phyloP scores from a whole-genome alignment of 1,140 invertebrate species.

The Diprion similis region DNA sequence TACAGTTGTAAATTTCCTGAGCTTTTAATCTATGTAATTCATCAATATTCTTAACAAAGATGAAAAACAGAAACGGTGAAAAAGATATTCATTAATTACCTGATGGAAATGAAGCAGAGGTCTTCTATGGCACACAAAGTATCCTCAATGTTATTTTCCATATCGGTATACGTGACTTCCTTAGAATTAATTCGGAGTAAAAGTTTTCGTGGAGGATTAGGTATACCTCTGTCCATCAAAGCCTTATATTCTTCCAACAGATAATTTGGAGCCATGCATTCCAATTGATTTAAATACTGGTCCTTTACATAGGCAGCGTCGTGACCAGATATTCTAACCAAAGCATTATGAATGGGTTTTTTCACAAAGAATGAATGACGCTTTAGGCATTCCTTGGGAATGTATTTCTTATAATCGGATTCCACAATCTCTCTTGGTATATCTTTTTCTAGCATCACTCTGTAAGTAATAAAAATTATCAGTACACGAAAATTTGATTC shows the following conservation, averaged over 20 bases:
- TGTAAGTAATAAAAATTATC: conserved; percentile 35
- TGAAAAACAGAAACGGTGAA: conserved; percentile 1
- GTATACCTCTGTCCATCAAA: conserved; percentile 64
- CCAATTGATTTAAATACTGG: conserved; percentile 79
- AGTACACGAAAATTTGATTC: neutral
- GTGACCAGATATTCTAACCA: conserved; percentile 68
- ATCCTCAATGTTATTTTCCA: conserved; percentile 54
- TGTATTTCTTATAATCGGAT: conserved; percentile 80
- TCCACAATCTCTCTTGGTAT: conserved; percentile 70
- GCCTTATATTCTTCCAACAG: conserved; percentile 79
- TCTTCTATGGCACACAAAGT: conserved; percentile 83
- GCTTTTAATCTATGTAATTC: neutral
- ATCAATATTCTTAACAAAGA: conserved; percentile 1
- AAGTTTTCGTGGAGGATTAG: conserved; percentile 51
- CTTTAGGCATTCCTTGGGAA: conserved; percentile 79
- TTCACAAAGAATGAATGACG: conserved; percentile 78
- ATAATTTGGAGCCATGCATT: conserved; percentile 81
- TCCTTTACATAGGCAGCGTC: conserved; percentile 75
- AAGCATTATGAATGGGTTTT: conserved; percentile 73
- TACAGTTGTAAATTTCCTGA: no score
- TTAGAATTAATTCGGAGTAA: conserved; percentile 67
- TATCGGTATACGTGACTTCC: conserved; percentile 75
- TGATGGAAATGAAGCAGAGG: conserved; percentile 78
- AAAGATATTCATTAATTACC: conserved; percentile 44
- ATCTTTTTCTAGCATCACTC: conserved; percentile 77